phyloP scores from a whole-genome alignment of 2,888 invertebrate genomes.

The Ormyrus rosae region DNA sequence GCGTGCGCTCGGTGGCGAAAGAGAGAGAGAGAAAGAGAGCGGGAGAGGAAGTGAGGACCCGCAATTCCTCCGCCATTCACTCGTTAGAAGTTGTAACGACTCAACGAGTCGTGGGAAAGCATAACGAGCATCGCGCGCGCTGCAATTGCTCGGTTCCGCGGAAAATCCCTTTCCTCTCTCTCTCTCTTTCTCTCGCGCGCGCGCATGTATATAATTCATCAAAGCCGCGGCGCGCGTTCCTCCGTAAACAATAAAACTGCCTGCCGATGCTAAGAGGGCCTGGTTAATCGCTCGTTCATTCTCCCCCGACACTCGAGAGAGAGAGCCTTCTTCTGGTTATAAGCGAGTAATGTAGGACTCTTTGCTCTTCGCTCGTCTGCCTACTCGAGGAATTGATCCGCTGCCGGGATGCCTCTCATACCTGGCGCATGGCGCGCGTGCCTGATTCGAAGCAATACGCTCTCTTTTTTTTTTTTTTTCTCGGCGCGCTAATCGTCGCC shows the following conservation, averaged over 20 bases:
- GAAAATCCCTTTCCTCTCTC: no score
- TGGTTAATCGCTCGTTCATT: constrained; percentile 25
- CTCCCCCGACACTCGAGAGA: neutral
- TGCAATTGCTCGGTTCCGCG: constrained; percentile 31
- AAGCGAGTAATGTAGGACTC: constrained; percentile 14
- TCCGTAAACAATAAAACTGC: constrained; percentile 20
- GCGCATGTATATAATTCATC: neutral
- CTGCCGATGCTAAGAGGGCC: neutral
- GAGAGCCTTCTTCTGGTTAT: neutral
- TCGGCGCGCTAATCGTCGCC: no score
- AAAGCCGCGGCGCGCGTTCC: neutral
- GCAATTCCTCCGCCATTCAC: constrained; percentile 49
- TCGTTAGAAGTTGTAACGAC: constrained; percentile 59
- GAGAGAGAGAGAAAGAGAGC: neutral
- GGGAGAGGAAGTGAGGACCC: constrained; percentile 1
- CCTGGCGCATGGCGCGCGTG: no score
- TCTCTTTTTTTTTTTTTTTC: no score
- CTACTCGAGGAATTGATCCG: neutral
- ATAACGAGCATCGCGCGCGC: constrained; percentile 48
- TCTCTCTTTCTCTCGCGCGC: neutral
- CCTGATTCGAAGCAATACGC: no score
- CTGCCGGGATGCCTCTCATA: no score
- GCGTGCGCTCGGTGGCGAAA: neutral
- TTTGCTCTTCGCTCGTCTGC: neutral
- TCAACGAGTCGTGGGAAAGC: constrained; percentile 60